Conservation (phyloP, 2,113 vertebrate genomes). For the Gobio gobio region DNA sequence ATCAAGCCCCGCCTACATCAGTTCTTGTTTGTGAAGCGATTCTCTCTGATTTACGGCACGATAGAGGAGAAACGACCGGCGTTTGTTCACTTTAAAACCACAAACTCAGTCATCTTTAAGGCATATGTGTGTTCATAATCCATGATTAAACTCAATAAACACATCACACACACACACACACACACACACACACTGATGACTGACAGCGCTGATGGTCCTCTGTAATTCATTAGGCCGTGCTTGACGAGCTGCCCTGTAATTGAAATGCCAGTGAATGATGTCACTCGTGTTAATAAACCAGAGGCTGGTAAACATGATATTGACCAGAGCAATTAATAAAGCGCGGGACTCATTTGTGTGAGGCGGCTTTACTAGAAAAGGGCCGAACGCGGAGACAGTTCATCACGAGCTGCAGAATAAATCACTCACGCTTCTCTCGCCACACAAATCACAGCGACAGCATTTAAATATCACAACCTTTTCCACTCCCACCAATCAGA, state of each 20-base stretch:
- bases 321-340: neutral
- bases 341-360: neutral
- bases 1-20: no score
- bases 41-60: no score
- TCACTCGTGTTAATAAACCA: conserved; percentile 19
- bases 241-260: conserved; percentile 32
- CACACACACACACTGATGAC: neutral
- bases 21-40: no score
- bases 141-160: neutral
- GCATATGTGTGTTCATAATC: neutral
- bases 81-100: no score
- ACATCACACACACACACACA: neutral
- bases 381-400: neutral
- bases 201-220: neutral
- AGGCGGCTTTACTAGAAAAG: neutral
- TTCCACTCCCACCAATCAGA: no score
- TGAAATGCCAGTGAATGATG: conserved; percentile 37
- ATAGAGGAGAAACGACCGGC: no score
- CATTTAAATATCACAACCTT: no score
- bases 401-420: neutral
- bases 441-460: neutral
- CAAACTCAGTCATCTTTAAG: no score
- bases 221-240: conserved; percentile 32
- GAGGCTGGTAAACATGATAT: neutral
- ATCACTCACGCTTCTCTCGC: neutral